Base-by-base conservation (phyloP, 2,888 invertebrate species). In the Tortricodes alternella region DNA sequence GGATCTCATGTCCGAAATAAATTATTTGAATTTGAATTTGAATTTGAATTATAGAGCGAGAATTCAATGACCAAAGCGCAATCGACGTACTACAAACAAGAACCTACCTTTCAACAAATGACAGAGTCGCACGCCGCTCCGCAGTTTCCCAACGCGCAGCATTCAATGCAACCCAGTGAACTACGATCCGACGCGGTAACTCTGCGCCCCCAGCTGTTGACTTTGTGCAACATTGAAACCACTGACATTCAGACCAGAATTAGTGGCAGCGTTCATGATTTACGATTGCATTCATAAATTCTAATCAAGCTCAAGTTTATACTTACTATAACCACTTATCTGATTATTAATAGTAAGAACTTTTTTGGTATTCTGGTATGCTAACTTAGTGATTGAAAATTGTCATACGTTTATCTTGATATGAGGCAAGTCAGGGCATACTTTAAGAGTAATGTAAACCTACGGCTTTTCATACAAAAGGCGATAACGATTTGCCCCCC, bases 171-270 rank as follows among this genome's bases (percentile, higher is more conserved):
- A 50, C 56, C 56, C 8, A 55, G 55, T 35, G 44, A 56, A 56
- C 50, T 56, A n/a, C 44, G 55, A 43, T 44, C 56, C 32, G 37
- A 11, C n/a, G 49, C 50, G 16, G 23, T 50, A 50, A 56, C 21
- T 56, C 50, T 49, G 2, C 51, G 34, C n/a, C 46, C 46, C 49
- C 21, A 37, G 44, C 41, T 24, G 34, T 46, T 34, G 46, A 46
- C 51, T 23, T 34, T 41, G 49, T 49, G 49, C 56, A 44, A 50
- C 44, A 56, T 56, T 50, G 55, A 48, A 49, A 50, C 44, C 23
- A 43, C 49, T 56, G 56, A 56, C 56, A 56, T 56, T 50, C 43
- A 56, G 37, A 37, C 55, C 27, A 48, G 55, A 49, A 37, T 56
- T 50, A 50, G 27, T 41, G 19, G 19, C 15, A 35, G 37, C 49